Conservation (phyloP, 1,140 invertebrate species). For the Ips nitidus region DNA sequence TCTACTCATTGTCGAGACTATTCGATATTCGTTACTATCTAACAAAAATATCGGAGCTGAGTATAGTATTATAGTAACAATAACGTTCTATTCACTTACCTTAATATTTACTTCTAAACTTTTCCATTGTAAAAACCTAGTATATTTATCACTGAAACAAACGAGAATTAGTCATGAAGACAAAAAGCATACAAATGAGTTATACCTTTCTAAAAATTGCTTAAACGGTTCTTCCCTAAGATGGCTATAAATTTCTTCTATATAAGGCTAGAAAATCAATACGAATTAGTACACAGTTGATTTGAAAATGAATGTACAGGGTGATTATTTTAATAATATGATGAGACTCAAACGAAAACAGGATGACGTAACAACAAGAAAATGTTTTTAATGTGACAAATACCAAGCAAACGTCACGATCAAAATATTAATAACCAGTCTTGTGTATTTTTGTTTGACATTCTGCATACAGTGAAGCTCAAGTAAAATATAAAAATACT, state of each 20-base stretch:
- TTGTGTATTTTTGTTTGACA: too few species aligned
- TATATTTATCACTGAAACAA: slow-evolving; percentile 95
- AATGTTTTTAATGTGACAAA: too few species aligned
- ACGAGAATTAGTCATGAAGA: slow-evolving; percentile 26
- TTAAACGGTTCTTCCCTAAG: slow-evolving; percentile 95
- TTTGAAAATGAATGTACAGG: neutral
- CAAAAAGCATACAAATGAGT: neutral
- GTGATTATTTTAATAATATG: neutral
- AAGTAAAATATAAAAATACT: too few species aligned
- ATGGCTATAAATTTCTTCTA: slow-evolving; percentile 98
- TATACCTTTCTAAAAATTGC: slow-evolving; percentile 94
- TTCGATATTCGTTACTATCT: neutral
- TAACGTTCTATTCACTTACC: slow-evolving; percentile 57
- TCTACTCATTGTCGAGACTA: slow-evolving; percentile 4
- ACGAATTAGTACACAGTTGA: too few species aligned
- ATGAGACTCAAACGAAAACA: too few species aligned
- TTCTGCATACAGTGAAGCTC: too few species aligned
- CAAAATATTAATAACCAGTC: too few species aligned
- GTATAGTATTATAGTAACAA: too few species aligned
- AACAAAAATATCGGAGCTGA: neutral
- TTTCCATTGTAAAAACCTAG: slow-evolving; percentile 99
- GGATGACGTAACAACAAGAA: too few species aligned
- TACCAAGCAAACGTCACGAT: too few species aligned
- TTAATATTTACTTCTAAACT: slow-evolving; percentile 99
- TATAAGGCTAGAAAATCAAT: slow-evolving; percentile 80